These are phyloP conservation scores for Corythornis vintsioides DNA, from an alignment of 2,113 vertebrate genomes.

Conservation along the genomic window DNA sequence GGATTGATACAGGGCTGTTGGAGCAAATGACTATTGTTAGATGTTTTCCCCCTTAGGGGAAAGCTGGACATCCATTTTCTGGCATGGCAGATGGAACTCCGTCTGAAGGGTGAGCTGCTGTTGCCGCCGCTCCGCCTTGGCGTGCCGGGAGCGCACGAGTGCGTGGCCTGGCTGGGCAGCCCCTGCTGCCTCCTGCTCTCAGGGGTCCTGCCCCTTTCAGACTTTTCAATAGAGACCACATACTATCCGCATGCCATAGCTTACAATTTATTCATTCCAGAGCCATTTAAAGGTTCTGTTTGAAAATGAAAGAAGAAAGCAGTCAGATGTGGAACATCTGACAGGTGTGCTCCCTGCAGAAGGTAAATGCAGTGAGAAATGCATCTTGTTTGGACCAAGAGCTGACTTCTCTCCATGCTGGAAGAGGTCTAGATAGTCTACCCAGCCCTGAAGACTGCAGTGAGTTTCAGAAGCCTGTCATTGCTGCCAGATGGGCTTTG, in stretches of 20 bases:
- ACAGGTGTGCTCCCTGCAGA: background rate
- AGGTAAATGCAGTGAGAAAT: background rate
- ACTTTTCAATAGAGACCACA: background rate
- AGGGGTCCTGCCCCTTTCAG: background rate
- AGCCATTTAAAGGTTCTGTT: background rate
- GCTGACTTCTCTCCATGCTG: background rate
- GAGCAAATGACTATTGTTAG: constrained; percentile 39
- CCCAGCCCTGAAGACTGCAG: background rate
- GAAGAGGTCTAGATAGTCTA: background rate
- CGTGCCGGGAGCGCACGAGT: background rate
- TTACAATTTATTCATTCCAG: constrained; percentile 15
- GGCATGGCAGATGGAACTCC: background rate
- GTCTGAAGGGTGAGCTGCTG: background rate
- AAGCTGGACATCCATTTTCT: constrained; percentile 1
- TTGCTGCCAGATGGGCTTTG: background rate
- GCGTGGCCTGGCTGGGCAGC: rapidly evolving
- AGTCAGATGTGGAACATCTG: background rate
- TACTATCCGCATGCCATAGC: background rate
- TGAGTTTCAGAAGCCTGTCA: constrained; percentile 40
- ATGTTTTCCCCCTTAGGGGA: background rate
- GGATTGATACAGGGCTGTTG: constrained; percentile 13
- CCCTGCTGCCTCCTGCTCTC: background rate
- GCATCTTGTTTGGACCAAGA: background rate
- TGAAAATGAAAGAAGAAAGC: background rate
- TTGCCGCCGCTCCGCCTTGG: background rate